Conservation (phyloP, 2,113 vertebrate species). For the Acinonyx jubatus region DNA sequence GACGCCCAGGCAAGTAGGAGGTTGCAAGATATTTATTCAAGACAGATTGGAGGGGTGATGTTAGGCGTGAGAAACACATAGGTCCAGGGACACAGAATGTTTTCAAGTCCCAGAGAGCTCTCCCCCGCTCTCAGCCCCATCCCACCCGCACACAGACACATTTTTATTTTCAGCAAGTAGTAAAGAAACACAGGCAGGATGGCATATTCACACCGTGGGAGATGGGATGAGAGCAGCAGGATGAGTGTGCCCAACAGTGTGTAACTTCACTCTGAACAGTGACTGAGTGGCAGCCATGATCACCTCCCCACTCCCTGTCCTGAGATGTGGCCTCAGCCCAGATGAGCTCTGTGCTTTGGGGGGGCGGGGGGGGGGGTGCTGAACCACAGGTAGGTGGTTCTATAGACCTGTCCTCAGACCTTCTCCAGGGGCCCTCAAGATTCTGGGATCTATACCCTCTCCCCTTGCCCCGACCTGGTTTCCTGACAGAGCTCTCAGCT, state of each 20-base stretch:
- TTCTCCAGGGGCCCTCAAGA: not conserved
- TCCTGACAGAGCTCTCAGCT: not conserved
- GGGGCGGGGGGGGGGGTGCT: not conserved
- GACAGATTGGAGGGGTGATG: slow-evolving; percentile 16
- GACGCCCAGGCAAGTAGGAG: slow-evolving; percentile 26
- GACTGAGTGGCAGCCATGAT: not conserved
- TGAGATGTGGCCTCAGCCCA: not conserved
- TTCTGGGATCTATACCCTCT: not conserved
- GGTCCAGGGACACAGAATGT: not conserved
- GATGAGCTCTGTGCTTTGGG: not conserved
- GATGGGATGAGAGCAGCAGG: not conserved
- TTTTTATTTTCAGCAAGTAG: slow-evolving; percentile 8
- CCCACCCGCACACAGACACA: not conserved
- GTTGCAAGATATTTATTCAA: slow-evolving; percentile 47
- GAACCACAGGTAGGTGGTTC: not conserved
- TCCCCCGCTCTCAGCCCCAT: not conserved
- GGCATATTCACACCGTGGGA: not conserved
- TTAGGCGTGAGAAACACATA: not conserved
- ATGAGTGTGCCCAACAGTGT: not conserved
- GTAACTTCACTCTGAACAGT: not conserved
- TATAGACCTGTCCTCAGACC: not conserved
- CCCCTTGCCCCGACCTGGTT: not conserved
- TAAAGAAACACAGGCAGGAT: not conserved
- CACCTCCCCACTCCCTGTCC: not conserved
- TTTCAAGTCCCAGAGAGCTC: slow-evolving; percentile 25